phyloP scores from a whole-genome alignment of 2,797 vertebrate genomes.

The Bradypodion pumilum region DNA sequence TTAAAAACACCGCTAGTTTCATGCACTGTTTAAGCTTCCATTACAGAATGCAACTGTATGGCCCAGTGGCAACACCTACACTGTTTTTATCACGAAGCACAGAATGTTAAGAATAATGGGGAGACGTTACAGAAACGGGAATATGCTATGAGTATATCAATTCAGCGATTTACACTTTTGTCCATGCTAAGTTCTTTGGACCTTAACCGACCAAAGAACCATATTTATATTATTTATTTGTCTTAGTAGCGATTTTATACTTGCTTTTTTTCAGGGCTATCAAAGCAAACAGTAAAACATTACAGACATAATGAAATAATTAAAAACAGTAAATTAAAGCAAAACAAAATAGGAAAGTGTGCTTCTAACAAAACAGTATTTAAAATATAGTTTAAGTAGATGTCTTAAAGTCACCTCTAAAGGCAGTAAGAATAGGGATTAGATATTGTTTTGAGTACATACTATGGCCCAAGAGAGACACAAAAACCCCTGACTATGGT shows the following conservation, averaged over 20 bases:
- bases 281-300: no score
- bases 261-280: no score
- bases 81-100: neutral
- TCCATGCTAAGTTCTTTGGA: neutral
- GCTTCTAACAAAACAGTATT: neutral
- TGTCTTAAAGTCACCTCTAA: neutral
- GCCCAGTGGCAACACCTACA: neutral
- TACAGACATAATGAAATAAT: no score
- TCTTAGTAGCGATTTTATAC: no score
- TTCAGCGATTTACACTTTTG: neutral
- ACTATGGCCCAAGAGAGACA: neutral
- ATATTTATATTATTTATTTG: no score
- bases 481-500: no score
- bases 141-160: neutral
- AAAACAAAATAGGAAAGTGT: neutral
- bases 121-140: neutral
- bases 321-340: no score
- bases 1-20: neutral
- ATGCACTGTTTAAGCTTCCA: neutral
- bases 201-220: neutral
- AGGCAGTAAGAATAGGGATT: neutral
- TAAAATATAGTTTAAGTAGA: neutral
- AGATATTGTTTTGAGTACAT: neutral
- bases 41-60: neutral
- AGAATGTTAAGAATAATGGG: neutral